Evolutionary conservation across 37 sponge, comb jelly and placozoan genomes (phyloP), one percentile per base, ranked within the genome.

Genomic region (Dysidea cf. avara): DNA sequence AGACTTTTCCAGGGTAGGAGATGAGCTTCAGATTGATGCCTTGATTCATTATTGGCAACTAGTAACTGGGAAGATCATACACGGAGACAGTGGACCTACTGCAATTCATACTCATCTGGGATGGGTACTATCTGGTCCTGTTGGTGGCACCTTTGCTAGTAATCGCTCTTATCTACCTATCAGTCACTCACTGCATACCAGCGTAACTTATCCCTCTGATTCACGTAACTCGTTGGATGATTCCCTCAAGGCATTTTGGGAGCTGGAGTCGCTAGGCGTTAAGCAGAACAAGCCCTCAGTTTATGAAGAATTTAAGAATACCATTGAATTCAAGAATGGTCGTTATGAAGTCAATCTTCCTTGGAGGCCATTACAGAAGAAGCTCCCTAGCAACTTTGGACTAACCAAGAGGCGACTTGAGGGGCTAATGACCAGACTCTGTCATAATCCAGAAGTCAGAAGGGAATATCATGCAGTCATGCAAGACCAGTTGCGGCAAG

Each of bases 101-200:
- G 68, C 47, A 66, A 3, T 66, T 7, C 29, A 66, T n/a, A 66
- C 68, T 66, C 21, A n/a, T 43, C 26, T 66, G 21, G 68, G 68
- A 22, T 66, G 68, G 68, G 68, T 66, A 39, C 29, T 66, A 29
- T 66, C 68, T 20, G 68, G 68, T 20, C 68, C 68, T 26, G 68
- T 66, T 20, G 30, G 31, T 2, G 39, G 46, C 18, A 2, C 68
- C 3, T 48, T n/a, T n/a, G n/a, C n/a, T n/a, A n/a, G n/a, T n/a
- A n/a, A n/a, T n/a, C n/a, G n/a, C n/a, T n/a, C n/a, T n/a, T n/a
- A n/a, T n/a, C n/a, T n/a, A n/a, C n/a, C n/a, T n/a, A n/a, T n/a
- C n/a, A n/a, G n/a, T n/a, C n/a, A n/a, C n/a, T n/a, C n/a, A n/a
- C n/a, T n/a, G n/a, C n/a, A n/a, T n/a, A n/a, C n/a, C n/a, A n/a